Evolutionary conservation across 2,797 vertebrate species (phyloP).

Genomic region (Chiloscyllium punctatum): DNA sequence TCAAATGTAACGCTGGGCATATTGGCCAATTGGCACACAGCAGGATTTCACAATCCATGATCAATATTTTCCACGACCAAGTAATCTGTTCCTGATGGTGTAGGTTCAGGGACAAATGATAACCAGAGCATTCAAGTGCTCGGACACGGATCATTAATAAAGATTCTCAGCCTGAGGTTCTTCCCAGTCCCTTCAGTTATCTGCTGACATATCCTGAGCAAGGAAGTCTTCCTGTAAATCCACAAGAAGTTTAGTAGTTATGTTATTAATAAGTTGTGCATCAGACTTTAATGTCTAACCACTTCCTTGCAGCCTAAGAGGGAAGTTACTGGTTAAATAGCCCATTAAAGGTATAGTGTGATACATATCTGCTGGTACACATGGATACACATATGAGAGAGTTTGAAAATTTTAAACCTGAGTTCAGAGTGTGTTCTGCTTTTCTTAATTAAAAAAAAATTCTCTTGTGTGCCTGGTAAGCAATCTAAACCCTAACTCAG

Average conservation of each 20-base stretch:
- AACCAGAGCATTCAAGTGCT: neutral
- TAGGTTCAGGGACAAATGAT: neutral
- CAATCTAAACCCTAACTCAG: neutral
- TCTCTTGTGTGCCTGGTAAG: neutral
- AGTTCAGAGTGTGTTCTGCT: neutral
- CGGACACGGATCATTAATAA: neutral
- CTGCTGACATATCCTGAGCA: neutral
- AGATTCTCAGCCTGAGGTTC: neutral
- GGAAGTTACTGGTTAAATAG: neutral
- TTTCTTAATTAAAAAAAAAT: neutral
- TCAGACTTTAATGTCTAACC: neutral
- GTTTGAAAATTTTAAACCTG: neutral
- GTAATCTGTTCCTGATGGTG: neutral
- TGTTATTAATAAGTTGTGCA: neutral
- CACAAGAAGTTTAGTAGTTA: constrained; percentile 16
- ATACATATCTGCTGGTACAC: neutral
- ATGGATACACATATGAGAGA: neutral
- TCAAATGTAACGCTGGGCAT: neutral
- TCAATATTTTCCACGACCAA: neutral
- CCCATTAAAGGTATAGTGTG: neutral
- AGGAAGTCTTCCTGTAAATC: neutral
- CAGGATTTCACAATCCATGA: neutral
- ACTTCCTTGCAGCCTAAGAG: neutral
- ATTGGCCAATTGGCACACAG: neutral
- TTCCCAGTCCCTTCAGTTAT: neutral